Conservation (phyloP, 2,888 invertebrate genomes). For the Phaedon cochleariae region DNA sequence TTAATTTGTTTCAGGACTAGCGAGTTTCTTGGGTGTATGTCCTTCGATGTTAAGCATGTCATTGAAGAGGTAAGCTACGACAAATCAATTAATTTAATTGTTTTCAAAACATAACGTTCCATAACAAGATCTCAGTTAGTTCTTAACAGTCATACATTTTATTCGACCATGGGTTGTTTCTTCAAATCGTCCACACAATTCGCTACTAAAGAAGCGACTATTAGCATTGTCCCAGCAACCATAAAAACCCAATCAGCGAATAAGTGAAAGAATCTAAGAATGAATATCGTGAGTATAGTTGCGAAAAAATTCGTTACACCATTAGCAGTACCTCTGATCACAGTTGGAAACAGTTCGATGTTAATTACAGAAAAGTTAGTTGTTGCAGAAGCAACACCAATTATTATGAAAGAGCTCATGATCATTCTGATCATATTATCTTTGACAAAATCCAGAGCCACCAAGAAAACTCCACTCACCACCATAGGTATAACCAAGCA, state of each 20-base stretch:
- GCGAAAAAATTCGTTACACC: slow-evolving; percentile 36
- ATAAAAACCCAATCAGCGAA: slow-evolving; percentile 25
- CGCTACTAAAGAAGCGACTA: neutral
- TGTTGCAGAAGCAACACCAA: slow-evolving; percentile 28
- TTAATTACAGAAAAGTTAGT: slow-evolving; percentile 42
- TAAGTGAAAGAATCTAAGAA: slow-evolving; percentile 26
- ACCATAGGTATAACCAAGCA: slow-evolving; percentile 18
- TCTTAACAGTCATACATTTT: neutral
- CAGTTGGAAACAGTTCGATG: slow-evolving; percentile 49
- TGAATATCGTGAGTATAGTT: slow-evolving; percentile 22
- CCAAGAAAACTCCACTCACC: slow-evolving; percentile 23
- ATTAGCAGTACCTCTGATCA: slow-evolving; percentile 43
- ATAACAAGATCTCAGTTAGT: neutral
- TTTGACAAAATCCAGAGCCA: slow-evolving; percentile 11
- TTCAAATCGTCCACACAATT: slow-evolving; percentile 24
- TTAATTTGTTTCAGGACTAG: slow-evolving; percentile 80
- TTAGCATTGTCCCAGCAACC: slow-evolving; percentile 18
- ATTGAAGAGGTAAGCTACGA: slow-evolving; percentile 72
- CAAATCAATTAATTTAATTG: neutral
- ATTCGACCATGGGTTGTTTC: slow-evolving; percentile 25
- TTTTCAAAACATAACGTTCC: too few relatives aligned
- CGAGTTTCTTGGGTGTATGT: slow-evolving; percentile 94
- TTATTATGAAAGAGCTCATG: slow-evolving; percentile 32
- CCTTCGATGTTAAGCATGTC: slow-evolving; percentile 86
- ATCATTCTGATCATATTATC: slow-evolving; percentile 27